phyloP scores from a whole-genome alignment of 2,888 invertebrate species.

The Drosophila affinis region DNA sequence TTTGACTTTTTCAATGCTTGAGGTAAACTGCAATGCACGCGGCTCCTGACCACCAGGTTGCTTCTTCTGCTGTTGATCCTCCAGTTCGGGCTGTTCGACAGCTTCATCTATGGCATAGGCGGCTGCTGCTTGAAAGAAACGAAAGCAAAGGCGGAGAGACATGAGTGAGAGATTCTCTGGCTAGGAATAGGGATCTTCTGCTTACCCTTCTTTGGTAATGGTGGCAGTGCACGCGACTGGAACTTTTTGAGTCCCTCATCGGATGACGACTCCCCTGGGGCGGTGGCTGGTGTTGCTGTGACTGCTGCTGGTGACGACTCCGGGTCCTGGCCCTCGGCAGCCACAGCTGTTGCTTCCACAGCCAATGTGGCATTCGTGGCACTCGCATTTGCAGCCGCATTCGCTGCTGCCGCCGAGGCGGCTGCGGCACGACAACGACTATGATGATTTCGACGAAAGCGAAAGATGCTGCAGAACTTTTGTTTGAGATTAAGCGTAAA shows the following conservation, averaged over 20 bases:
- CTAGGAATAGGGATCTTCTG: neutral
- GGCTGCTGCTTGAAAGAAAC: constrained; percentile 27
- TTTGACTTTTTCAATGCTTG: constrained; percentile 96
- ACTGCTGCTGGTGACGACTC: constrained; percentile 10
- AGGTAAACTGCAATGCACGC: constrained; percentile 91
- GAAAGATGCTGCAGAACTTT: constrained; percentile 93
- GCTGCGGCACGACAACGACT: constrained; percentile 77
- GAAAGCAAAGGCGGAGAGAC: neutral
- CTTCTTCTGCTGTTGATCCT: constrained; percentile 74
- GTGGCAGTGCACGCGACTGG: constrained; percentile 88
- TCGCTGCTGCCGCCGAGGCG: constrained; percentile 24
- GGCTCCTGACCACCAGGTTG: constrained; percentile 67
- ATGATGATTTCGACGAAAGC: constrained; percentile 86
- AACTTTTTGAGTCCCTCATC: constrained; percentile 84
- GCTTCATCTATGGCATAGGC: constrained; percentile 66
- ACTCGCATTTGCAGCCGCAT: constrained; percentile 16
- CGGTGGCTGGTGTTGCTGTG: constrained; percentile 8
- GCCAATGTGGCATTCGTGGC: constrained; percentile 23
- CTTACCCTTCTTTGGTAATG: constrained; percentile 86
- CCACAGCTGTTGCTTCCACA: constrained; percentile 26
- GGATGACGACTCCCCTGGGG: constrained; percentile 42
- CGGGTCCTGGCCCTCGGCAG: constrained; percentile 26
- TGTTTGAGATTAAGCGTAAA: constrained; percentile 92
- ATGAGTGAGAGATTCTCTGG: neutral
- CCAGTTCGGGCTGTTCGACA: constrained; percentile 54